Evolutionary conservation across 2,113 vertebrate genomes (phyloP), one percentile per base, ranked within the genome.

Genomic region (Origma solitaria): DNA sequence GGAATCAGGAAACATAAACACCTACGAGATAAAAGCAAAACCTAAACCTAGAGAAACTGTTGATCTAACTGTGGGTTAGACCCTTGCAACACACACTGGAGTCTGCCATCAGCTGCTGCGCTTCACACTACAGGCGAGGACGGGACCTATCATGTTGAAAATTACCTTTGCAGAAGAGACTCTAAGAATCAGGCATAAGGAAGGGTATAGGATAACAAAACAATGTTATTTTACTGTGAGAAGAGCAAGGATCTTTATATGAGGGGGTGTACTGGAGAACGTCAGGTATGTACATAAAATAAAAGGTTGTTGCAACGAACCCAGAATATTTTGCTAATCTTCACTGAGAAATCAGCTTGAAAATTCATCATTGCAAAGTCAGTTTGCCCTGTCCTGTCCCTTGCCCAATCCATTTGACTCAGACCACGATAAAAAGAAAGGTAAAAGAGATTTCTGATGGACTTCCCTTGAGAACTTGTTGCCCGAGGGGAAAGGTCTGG

Each of bases 311-410:
- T 94, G 91, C 86, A 84, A 94, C 83, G 95, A 96, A 89, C 38
- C 7, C 53, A 51, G 77, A 91, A 84, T 96, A 87, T 87, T 97
- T 94, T 65, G 61, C 73, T 97, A 95, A 97, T 94, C 93, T 94
- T 91, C 61, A 24, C n/a, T 71, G 49, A 79, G 61, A 91, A 91
- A 96, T 96, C 92, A 92, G 86, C 44, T 64, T 72, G 81, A 89
- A 92, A 91, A 95, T 82, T 89, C 65, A 84, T 84, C 49, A 13
- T 44, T 89, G 78, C 69, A 76, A 90, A 91, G 72, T 94, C 80
- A 86, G 51, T 49, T 91, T 45, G n/a, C 18, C 75, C 51, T 96
- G 76, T 86, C 53, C 27, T 40, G 20, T 83, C 64, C 78, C 42
- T 96, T 96, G 64, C 83, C 44, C 82, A 95, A 97, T 81, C 58